These are phyloP conservation scores for Bombylius discolor DNA, from an alignment of 2,888 invertebrate species.

Conservation along the genomic window DNA sequence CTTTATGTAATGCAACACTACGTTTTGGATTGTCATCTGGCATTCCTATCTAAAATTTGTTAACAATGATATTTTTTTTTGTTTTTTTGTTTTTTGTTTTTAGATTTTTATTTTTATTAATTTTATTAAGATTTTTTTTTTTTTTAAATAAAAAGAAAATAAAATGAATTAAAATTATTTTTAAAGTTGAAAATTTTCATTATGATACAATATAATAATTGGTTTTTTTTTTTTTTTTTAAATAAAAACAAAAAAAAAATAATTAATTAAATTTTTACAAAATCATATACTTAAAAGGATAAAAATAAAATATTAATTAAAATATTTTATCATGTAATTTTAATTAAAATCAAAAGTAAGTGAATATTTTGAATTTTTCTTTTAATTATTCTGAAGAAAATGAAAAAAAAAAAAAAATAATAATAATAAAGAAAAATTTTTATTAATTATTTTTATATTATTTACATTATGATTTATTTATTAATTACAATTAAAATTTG, in stretches of 20 bases:
- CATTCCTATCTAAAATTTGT: constrained; percentile 22
- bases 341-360: too few species aligned
- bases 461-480: too few species aligned
- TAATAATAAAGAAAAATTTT: too few species aligned
- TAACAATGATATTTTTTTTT: constrained; percentile 7
- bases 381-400: too few species aligned
- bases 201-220: neutral
- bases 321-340: too few species aligned
- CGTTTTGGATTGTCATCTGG: constrained; percentile 23
- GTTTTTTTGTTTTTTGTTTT: neutral
- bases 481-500: too few species aligned
- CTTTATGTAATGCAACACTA: constrained; percentile 18
- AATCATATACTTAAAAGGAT: too few species aligned
- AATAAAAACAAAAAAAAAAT: neutral
- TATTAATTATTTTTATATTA: too few species aligned
- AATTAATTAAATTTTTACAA: neutral
- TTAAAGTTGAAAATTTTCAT: constrained; percentile 9
- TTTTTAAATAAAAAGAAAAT: neutral
- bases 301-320: too few species aligned
- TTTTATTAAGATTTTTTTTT: neutral
- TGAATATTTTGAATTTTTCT: too few species aligned
- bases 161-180: neutral
- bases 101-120: constrained; percentile 1
- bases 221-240: too few species aligned
- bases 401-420: too few species aligned